These are phyloP conservation scores for Micrasema minimum DNA, from an alignment of 1,140 invertebrate genomes.

Conservation along the genomic window DNA sequence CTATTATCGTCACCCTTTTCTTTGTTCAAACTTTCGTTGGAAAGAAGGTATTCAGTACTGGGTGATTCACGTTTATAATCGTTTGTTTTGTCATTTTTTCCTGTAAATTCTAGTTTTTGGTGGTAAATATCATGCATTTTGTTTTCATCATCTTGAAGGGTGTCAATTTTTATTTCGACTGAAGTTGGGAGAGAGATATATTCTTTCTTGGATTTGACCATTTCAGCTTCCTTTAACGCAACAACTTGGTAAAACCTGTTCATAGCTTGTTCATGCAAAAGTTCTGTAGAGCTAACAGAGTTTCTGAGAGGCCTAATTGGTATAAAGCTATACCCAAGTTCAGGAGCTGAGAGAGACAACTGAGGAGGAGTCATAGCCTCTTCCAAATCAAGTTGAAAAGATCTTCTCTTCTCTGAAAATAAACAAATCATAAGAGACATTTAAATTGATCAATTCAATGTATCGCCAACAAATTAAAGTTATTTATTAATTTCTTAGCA, in stretches of 20 bases:
- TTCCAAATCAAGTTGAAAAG: slow-evolving; percentile 70
- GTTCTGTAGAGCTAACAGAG: slow-evolving; percentile 83
- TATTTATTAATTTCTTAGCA: too few species aligned
- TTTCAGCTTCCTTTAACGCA: slow-evolving; percentile 75
- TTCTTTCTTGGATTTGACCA: slow-evolving; percentile 58
- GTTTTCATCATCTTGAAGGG: slow-evolving; percentile 27
- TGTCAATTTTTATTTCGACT: slow-evolving; percentile 37
- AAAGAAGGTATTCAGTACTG: slow-evolving; percentile 17
- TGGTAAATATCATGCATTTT: too few species aligned
- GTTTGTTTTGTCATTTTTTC: background rate
- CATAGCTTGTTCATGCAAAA: slow-evolving; percentile 83
- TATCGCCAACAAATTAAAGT: too few species aligned
- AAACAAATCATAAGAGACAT: slow-evolving; percentile 10
- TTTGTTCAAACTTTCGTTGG: slow-evolving; percentile 45
- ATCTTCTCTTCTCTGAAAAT: slow-evolving; percentile 68
- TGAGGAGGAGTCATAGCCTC: slow-evolving; percentile 76
- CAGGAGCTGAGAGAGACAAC: slow-evolving; percentile 82
- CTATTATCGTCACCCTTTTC: slow-evolving; percentile 55
- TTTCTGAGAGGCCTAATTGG: slow-evolving; percentile 68
- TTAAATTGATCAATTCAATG: background rate
- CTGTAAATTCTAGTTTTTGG: too few species aligned
- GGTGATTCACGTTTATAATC: background rate
- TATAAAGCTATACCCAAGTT: slow-evolving; percentile 68
- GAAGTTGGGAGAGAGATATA: slow-evolving; percentile 42
- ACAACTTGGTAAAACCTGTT: slow-evolving; percentile 80